Conservation (phyloP, 2,797 vertebrate genomes). For the Odontamblyopus rebecca region DNA sequence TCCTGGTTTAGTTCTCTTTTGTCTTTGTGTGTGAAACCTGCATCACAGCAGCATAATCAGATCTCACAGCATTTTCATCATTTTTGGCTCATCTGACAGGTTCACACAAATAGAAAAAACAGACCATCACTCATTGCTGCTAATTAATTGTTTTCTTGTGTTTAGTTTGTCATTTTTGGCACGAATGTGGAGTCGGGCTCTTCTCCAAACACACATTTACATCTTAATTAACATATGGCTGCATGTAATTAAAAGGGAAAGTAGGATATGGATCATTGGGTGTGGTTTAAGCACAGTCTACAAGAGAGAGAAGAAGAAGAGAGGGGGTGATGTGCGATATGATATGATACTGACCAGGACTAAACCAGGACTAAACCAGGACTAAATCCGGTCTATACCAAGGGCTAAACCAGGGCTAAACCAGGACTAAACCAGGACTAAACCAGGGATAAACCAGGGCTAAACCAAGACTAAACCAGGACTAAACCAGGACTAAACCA, state of each 20-base stretch:
- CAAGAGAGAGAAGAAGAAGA: background rate
- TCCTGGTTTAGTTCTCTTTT: too few species aligned
- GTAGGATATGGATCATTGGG: background rate
- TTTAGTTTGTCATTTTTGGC: background rate
- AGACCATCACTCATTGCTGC: constrained; percentile 6
- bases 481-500: too few species aligned
- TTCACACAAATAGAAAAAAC: background rate
- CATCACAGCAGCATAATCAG: background rate
- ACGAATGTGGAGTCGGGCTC: background rate
- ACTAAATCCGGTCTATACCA: too few species aligned
- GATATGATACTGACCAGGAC: background rate
- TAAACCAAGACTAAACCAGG: too few species aligned
- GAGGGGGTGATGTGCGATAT: background rate
- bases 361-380: background rate
- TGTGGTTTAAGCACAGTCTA: background rate
- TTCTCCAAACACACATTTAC: constrained; percentile 6
- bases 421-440: too few species aligned
- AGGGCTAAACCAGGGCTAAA: too few species aligned
- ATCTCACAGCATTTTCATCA: background rate
- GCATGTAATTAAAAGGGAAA: constrained; percentile 4
- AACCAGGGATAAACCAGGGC: too few species aligned
- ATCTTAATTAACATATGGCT: background rate
- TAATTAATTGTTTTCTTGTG: background rate
- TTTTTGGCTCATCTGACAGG: background rate
- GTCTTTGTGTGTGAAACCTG: background rate